Base-by-base conservation (phyloP, 2,888 invertebrate species). In the Cephonodes hylas region DNA sequence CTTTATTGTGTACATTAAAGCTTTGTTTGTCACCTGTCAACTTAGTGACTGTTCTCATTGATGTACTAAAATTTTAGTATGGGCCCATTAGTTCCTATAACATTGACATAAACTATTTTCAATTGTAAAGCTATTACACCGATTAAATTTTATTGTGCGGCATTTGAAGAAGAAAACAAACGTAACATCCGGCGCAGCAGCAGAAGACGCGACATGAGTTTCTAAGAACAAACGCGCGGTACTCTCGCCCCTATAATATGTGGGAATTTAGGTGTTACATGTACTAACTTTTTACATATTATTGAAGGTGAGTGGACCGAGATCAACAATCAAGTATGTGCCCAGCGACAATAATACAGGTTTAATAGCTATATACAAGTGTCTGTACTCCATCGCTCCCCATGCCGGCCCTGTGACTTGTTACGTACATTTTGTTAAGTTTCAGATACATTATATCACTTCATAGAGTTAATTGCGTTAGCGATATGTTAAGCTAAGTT, bases 271-370 rank as follows among this genome's bases (percentile, higher is more conserved):
- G 46, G 46, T 46, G 59, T 59, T 59, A 25, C 27, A 59, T 46
- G n/a, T 46, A 59, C 44, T 45, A 59, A 44, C 42, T 59, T 59
- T 44, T 27, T 59, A 44, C 42, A 45, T 44, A 59, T 27, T 59
- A 44, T 59, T 27, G 46, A 45, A 34, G 34, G 46, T 23, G 46
- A 46, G 46, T 25, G 46, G 6, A 46, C 46, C 23, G 46, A 13
- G 25, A 23, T 46, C 46, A 13, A 46, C 46, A 23, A 5, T 22
- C n/a, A 25, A n/a, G 38, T 38, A 38, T n/a, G 3, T n/a, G 38
- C 38, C 2, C 38, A 38, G n/a, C 38, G n/a, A 38, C 38, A 38
- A 38, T n/a, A 4, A 38, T n/a, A 38, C 38, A n/a, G 38, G 38
- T 38, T 38, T 38, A 38, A 38, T 38, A 38, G 38, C 38, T 38